Percentiles rank a stretch among this genome's conserved stretches.
Evolutionary conservation across 1,140 invertebrate species (phyloP).

Genomic region (Dinothrombium tinctorium): DNA sequence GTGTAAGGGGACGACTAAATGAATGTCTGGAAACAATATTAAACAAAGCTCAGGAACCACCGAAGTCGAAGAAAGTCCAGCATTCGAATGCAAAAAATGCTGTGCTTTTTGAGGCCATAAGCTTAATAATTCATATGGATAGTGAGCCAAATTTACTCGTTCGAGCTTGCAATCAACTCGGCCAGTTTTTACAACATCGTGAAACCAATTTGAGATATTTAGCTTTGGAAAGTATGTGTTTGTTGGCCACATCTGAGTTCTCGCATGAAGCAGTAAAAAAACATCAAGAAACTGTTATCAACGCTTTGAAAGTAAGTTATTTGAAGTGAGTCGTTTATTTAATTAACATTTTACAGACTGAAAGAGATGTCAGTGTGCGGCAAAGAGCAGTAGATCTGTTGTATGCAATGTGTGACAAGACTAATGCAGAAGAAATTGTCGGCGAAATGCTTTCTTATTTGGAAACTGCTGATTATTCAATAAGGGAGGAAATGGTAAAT

Average conservation of each 20-base stretch:
- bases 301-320: slow-evolving; percentile 64
- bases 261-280: slow-evolving; percentile 99
- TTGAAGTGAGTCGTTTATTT: slow-evolving; percentile 1
- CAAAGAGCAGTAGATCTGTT: slow-evolving; percentile 96
- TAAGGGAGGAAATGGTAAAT: slow-evolving; percentile 91
- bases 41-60: slow-evolving; percentile 97
- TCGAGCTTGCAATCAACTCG: slow-evolving; percentile 91
- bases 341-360: slow-evolving; percentile 37
- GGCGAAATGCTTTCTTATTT: slow-evolving; percentile 98
- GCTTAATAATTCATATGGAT: slow-evolving; percentile 98
- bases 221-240: slow-evolving; percentile 96
- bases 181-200: slow-evolving; percentile 90
- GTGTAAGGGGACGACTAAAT: slow-evolving; percentile 73
- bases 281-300: slow-evolving; percentile 96
- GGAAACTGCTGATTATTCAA: slow-evolving; percentile 98
- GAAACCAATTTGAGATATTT: slow-evolving; percentile 97
- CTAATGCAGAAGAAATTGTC: slow-evolving; percentile 97
- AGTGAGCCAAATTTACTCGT: slow-evolving; percentile 83
- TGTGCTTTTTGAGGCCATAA: slow-evolving; percentile 97
- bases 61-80: slow-evolving; percentile 99
- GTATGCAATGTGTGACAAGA: slow-evolving; percentile 99
- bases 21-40: slow-evolving; percentile 99
- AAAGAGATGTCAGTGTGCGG: slow-evolving; percentile 93
- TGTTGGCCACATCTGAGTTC: slow-evolving; percentile 95
- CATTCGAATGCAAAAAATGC: slow-evolving; percentile 99